Evolutionary conservation across 2,888 invertebrate species (phyloP).

Genomic region (Drosophila eohydei): DNA sequence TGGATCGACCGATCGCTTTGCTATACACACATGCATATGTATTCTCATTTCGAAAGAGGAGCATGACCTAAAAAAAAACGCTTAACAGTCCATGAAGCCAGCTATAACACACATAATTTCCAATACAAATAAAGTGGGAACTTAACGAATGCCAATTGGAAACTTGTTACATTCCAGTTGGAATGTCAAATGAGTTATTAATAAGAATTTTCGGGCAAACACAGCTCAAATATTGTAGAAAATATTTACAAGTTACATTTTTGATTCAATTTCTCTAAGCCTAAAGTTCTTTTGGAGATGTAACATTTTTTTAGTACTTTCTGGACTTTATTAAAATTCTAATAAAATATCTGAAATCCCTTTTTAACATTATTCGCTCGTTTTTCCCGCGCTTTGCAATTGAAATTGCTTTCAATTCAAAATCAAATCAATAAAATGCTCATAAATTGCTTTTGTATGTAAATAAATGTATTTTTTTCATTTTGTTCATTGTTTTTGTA

Average conservation of each 20-base stretch:
- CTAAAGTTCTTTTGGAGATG: not conserved
- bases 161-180: not conserved
- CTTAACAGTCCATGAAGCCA: slow-evolving; percentile 23
- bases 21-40: slow-evolving; percentile 33
- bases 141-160: not conserved
- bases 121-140: slow-evolving; percentile 8
- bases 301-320: not conserved
- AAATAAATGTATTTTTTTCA: slow-evolving; percentile 61
- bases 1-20: slow-evolving; percentile 20
- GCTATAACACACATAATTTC: slow-evolving; percentile 8
- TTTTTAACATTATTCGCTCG: not conserved
- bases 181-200: no score
- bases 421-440: slow-evolving; percentile 12
- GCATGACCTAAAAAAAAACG: slow-evolving; percentile 63
- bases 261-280: not conserved
- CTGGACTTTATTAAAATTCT: not conserved
- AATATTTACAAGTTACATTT: not conserved
- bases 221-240: not conserved
- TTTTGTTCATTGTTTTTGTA: slow-evolving; percentile 30
- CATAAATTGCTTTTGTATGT: slow-evolving; percentile 29
- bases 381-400: slow-evolving; percentile 11
- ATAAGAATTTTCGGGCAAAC: not conserved
- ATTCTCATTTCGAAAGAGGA: slow-evolving; percentile 51
- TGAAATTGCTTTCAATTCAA: slow-evolving; percentile 6
- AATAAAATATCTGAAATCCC: not conserved